Evolutionary conservation across 1,140 invertebrate species (phyloP).

Genomic region (Physella acuta): DNA sequence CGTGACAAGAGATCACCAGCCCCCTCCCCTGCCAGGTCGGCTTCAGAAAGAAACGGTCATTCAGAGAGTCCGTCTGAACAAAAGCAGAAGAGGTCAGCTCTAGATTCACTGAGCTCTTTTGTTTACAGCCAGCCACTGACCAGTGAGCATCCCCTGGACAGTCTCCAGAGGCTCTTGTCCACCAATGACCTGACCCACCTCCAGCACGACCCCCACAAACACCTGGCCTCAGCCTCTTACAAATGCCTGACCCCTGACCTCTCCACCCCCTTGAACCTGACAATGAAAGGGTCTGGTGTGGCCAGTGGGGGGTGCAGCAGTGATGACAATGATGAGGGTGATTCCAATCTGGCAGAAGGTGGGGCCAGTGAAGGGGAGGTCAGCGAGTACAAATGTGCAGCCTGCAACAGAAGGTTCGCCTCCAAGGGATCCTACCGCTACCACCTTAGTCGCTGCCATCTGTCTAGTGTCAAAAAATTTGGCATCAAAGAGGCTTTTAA

Average conservation of each 20-base stretch:
- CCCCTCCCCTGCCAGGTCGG: too few species aligned
- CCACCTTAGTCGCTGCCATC: constrained; percentile 94
- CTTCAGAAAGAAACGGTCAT: too few species aligned
- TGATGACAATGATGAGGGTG: constrained; percentile 28
- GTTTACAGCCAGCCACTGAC: constrained; percentile 54
- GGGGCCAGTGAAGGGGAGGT: constrained; percentile 33
- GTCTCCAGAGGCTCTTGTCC: constrained; percentile 90
- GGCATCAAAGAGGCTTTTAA: constrained; percentile 84
- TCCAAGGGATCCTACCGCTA: constrained; percentile 95
- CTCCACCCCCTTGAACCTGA: constrained; percentile 43
- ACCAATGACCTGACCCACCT: constrained; percentile 51
- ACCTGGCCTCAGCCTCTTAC: neutral
- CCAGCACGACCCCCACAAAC: constrained; percentile 21
- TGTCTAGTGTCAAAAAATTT: constrained; percentile 61
- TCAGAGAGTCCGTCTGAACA: too few species aligned
- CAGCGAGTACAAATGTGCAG: constrained; percentile 76
- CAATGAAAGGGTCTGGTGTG: constrained; percentile 7
- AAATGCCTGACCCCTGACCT: constrained; percentile 7
- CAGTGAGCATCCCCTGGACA: constrained; percentile 74
- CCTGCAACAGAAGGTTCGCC: constrained; percentile 93
- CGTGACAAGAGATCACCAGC: too few species aligned
- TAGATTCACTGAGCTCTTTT: constrained; percentile 54
- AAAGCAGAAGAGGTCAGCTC: constrained; percentile 35
- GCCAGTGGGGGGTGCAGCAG: constrained; percentile 12
- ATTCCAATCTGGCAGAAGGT: constrained; percentile 30